A percentile compares a stretch with the other conserved stretches of the same genome.
Conservation (phyloP, 2,888 invertebrate genomes). For the Hemaris fuciformis region DNA sequence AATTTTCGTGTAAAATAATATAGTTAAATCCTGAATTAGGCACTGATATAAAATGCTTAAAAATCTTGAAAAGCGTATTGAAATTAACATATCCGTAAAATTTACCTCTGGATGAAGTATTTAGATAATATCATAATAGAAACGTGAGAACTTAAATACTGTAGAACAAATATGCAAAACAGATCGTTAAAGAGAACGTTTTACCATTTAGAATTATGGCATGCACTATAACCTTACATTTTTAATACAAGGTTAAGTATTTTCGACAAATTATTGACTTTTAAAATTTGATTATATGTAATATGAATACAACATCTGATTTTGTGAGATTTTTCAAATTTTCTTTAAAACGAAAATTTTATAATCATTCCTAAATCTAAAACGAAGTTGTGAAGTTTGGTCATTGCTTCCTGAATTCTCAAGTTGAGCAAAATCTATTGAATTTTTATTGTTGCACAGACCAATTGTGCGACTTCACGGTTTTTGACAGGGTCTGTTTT, state of each 20-base stretch:
- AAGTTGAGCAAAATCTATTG: not conserved
- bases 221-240: constrained; percentile 28
- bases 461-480: constrained; percentile 1
- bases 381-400: not conserved
- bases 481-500: constrained; percentile 9
- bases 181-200: constrained; percentile 40
- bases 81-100: not conserved
- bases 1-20: not conserved
- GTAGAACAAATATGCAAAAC: constrained; percentile 44
- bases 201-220: constrained; percentile 42
- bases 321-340: not conserved
- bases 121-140: constrained; percentile 36
- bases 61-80: not conserved
- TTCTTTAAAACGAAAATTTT: not conserved
- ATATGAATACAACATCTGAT: not conserved
- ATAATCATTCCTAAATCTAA: not conserved
- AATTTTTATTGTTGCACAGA: not conserved
- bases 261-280: not conserved
- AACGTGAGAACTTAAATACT: constrained; percentile 41
- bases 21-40: not conserved
- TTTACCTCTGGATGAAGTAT: constrained; percentile 20
- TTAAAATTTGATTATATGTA: too few species aligned
- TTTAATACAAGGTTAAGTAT: not conserved
- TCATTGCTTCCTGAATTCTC: not conserved
- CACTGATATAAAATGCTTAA: not conserved